phyloP scores from a whole-genome alignment of 2,113 vertebrate species.

The Psettodes erumei region DNA sequence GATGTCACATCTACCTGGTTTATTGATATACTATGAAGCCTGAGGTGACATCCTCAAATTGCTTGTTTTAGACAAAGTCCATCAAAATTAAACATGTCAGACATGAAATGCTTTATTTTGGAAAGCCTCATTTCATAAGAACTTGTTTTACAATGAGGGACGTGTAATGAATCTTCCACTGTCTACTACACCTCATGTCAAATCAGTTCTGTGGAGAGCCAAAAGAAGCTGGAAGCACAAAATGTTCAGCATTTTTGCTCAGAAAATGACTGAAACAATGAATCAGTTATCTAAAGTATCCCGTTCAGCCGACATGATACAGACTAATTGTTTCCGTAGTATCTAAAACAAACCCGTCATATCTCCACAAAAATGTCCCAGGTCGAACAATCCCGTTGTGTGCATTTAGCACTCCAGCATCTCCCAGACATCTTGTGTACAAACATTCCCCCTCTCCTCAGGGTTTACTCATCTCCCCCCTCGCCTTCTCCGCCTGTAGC shows the following conservation, averaged over 20 bases:
- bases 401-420: not conserved
- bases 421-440: conserved; percentile 45
- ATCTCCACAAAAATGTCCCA: not conserved
- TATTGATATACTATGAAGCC: no score
- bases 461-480: conserved; percentile 39
- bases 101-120: no score
- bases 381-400: conserved; percentile 29
- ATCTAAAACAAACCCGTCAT: not conserved
- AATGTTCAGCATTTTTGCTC: not conserved
- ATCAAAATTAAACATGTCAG: no score
- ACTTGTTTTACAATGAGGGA: no score
- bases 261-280: not conserved
- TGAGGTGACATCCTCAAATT: no score
- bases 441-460: conserved; percentile 42
- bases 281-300: not conserved
- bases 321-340: not conserved
- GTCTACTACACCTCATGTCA: no score
- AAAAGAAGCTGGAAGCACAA: not conserved
- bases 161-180: no score
- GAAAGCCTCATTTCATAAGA: no score
- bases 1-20: no score
- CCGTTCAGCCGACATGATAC: no score
- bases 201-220: no score
- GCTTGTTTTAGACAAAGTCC: no score
- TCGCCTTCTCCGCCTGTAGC: conserved; percentile 48